Evolutionary conservation across 2,113 vertebrate species (phyloP).

Genomic region (Amblyornis subalaris): DNA sequence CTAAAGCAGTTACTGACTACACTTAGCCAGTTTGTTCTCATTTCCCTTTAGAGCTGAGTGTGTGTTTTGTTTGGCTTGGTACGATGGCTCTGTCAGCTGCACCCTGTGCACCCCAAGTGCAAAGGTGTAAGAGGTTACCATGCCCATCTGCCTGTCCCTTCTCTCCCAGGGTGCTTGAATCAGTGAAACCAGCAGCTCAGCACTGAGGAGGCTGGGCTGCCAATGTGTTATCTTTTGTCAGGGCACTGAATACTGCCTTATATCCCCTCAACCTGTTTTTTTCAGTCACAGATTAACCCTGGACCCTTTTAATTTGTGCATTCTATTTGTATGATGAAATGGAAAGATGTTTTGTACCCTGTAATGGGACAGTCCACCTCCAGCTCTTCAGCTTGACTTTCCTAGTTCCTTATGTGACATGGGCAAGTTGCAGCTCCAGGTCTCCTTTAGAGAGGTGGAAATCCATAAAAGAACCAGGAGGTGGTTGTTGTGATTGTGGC

Average conservation of each 20-base stretch:
- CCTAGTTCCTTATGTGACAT: rapidly evolving
- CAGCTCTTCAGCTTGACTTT: neutral
- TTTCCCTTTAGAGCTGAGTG: neutral
- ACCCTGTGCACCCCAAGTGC: neutral
- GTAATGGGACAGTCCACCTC: neutral
- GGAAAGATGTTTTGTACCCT: neutral
- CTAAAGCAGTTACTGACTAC: neutral
- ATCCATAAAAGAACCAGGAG: neutral
- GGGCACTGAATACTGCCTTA: neutral
- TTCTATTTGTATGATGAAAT: neutral
- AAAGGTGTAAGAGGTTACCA: neutral
- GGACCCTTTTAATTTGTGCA: neutral
- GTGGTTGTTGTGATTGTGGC: neutral
- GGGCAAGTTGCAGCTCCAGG: neutral
- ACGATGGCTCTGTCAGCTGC: neutral
- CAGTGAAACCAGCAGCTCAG: neutral
- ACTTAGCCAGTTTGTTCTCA: neutral
- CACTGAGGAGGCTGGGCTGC: neutral
- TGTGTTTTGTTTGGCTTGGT: neutral
- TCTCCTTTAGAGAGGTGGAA: neutral
- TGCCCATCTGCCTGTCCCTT: neutral
- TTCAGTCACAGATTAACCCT: neutral
- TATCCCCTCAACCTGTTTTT: neutral
- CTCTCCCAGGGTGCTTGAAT: neutral
- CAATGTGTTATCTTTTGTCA: neutral